Conservation (phyloP, 2,113 vertebrate genomes). For the Myiagra hebetior region DNA sequence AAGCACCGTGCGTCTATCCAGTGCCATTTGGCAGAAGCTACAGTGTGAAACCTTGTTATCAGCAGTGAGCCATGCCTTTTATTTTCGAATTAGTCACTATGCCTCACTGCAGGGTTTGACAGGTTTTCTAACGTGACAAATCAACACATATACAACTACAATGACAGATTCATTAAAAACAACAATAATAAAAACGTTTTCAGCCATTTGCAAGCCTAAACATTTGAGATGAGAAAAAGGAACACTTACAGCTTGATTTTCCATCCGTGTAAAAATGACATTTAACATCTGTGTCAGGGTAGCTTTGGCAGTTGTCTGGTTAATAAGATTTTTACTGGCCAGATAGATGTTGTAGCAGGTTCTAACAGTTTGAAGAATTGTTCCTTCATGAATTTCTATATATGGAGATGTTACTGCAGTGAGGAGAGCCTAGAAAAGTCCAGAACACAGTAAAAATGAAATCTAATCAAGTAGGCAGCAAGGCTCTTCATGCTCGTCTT, state of each 20-base stretch:
- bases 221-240: background rate
- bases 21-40: background rate
- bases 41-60: background rate
- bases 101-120: background rate
- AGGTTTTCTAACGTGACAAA: background rate
- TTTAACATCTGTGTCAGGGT: slow-evolving; percentile 98
- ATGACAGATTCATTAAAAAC: background rate
- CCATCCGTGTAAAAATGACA: slow-evolving; percentile 97
- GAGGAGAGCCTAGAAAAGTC: slow-evolving; percentile 84
- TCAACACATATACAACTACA: background rate
- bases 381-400: slow-evolving; percentile 97
- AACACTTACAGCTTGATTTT: slow-evolving; percentile 90
- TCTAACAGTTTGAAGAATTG: slow-evolving; percentile 92
- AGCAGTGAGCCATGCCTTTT: background rate
- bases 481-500: background rate
- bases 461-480: background rate
- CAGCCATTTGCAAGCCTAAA: background rate
- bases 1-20: background rate
- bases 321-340: slow-evolving; percentile 98
- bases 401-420: slow-evolving; percentile 93
- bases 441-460: background rate
- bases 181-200: background rate
- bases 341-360: slow-evolving; percentile 99
- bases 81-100: background rate
- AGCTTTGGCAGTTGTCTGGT: slow-evolving; percentile 98